These are phyloP conservation scores for Istiophorus platypterus DNA, from an alignment of 2,113 vertebrate species.

Conservation along the genomic window DNA sequence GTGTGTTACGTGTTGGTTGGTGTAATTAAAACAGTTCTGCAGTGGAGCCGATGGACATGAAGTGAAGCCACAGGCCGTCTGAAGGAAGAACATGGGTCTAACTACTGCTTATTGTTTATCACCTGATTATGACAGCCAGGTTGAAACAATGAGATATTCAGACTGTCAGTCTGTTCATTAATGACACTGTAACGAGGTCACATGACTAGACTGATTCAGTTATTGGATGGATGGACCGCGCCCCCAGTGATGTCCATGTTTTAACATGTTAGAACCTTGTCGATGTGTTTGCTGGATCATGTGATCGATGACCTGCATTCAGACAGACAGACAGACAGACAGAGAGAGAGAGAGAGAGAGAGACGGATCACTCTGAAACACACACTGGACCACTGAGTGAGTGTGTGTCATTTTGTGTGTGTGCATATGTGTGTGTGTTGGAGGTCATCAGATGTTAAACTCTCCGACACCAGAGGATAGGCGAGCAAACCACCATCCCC, in stretches of 20 bases:
- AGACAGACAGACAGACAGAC: neutral
- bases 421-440: slow-evolving; percentile 9
- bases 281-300: neutral
- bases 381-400: slow-evolving; percentile 42
- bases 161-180: no score
- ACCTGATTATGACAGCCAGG: no score
- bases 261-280: no score
- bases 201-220: neutral
- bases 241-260: no score
- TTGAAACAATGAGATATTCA: no score
- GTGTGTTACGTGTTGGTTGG: no score
- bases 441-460: slow-evolving; percentile 58
- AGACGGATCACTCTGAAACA: slow-evolving; percentile 34
- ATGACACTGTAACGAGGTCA: neutral
- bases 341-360: neutral
- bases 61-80: no score
- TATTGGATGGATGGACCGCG: no score
- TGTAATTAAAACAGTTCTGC: no score
- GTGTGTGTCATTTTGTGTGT: slow-evolving; percentile 18
- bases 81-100: no score
- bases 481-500: slow-evolving; percentile 28
- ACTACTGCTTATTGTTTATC: no score
- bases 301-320: neutral
- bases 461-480: slow-evolving; percentile 60
- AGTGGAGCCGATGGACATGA: no score